phyloP scores from a whole-genome alignment of 2,888 invertebrate genomes.

The Oeneis ivallda region DNA sequence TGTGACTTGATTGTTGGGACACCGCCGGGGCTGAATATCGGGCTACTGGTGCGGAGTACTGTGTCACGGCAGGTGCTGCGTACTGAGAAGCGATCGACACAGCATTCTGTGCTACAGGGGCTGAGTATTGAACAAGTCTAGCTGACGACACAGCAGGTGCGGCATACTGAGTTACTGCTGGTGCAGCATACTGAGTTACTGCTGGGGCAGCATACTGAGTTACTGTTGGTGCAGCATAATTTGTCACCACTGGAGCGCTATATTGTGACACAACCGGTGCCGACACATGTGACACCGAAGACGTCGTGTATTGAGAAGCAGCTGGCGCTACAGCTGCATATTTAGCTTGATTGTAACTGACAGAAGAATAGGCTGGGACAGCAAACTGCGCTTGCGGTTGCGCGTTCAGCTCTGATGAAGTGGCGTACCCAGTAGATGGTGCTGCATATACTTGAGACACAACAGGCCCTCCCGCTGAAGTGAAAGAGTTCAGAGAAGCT shows the following conservation, averaged over 20 bases:
- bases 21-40: slow-evolving; percentile 42
- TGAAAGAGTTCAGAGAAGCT: slow-evolving; percentile 68
- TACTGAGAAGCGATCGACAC: slow-evolving; percentile 48
- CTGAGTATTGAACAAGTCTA: slow-evolving; percentile 20
- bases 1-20: slow-evolving; percentile 38
- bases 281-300: slow-evolving; percentile 44
- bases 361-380: slow-evolving; percentile 43
- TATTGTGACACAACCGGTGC: slow-evolving; percentile 44
- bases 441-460: slow-evolving; percentile 74
- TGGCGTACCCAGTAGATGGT: slow-evolving; percentile 63
- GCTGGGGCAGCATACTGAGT: slow-evolving; percentile 45
- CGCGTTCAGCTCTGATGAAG: slow-evolving; percentile 58
- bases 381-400: slow-evolving; percentile 45
- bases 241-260: slow-evolving; percentile 44
- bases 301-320: slow-evolving; percentile 38
- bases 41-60: slow-evolving; percentile 43
- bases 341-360: slow-evolving; percentile 42
- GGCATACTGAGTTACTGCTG: slow-evolving; percentile 45
- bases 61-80: slow-evolving; percentile 36
- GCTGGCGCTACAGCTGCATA: slow-evolving; percentile 41
- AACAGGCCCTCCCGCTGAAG: slow-evolving; percentile 67
- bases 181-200: slow-evolving; percentile 43
- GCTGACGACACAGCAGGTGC: slow-evolving; percentile 30
- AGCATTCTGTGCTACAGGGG: slow-evolving; percentile 28
- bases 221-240: slow-evolving; percentile 41